A percentile compares a stretch with the other conserved stretches of the same genome.
These are phyloP conservation scores for Eupithecia inturbata DNA, from an alignment of 2,888 invertebrate species.

Conservation along the genomic window DNA sequence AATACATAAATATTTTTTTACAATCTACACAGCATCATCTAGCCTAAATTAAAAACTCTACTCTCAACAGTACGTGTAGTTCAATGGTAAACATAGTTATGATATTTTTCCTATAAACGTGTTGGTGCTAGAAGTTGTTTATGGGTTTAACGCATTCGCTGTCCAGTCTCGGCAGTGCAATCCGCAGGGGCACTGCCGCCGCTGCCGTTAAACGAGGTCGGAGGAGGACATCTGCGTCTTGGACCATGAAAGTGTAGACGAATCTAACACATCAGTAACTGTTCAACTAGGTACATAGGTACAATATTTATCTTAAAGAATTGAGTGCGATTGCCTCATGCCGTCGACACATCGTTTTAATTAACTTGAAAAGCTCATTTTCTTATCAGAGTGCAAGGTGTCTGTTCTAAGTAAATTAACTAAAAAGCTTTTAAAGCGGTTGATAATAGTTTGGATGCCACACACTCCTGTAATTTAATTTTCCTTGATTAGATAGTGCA, in stretches of 20 bases:
- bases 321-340: slow-evolving; percentile 2
- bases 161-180: no score
- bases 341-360: slow-evolving; percentile 37
- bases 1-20: background rate
- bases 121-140: background rate
- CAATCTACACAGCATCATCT: background rate
- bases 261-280: background rate
- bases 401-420: slow-evolving; percentile 43
- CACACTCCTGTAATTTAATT: slow-evolving; percentile 46
- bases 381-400: slow-evolving; percentile 45
- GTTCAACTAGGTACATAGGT: background rate
- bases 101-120: background rate
- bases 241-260: no score
- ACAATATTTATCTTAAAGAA: background rate
- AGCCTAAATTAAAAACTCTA: background rate
- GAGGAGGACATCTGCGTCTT: no score
- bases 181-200: no score
- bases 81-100: background rate
- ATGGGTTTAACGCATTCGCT: no score
- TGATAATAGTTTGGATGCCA: slow-evolving; percentile 43
- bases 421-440: slow-evolving; percentile 46
- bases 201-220: no score
- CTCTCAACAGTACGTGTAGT: background rate
- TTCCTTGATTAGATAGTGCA: slow-evolving; percentile 53
- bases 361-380: slow-evolving; percentile 42